Percentiles rank a stretch among this genome's conserved stretches.
Conservation (phyloP, 2,113 vertebrate genomes). For the Caranx ignobilis region DNA sequence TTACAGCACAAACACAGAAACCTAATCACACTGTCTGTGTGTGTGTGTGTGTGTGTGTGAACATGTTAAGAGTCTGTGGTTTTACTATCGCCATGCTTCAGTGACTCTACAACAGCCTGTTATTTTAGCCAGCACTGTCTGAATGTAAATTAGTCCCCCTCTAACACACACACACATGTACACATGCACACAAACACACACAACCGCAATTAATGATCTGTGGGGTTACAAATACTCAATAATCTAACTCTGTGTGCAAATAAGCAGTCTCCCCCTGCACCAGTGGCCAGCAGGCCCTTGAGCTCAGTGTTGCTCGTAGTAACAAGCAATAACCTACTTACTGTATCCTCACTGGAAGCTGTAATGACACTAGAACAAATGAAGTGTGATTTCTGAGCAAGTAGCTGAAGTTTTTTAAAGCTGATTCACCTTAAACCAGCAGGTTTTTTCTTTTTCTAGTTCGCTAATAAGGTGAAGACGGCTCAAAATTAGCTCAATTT, state of each 20-base stretch:
- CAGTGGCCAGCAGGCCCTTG: neutral
- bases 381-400: neutral
- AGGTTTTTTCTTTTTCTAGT: constrained; percentile 5
- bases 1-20: constrained; percentile 37
- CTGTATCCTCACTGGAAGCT: neutral
- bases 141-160: constrained; percentile 36
- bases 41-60: constrained; percentile 8
- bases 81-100: constrained; percentile 36
- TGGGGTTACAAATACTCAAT: constrained; percentile 35
- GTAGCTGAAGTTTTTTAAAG: neutral
- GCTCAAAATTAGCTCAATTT: neutral
- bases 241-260: constrained; percentile 24
- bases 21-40: constrained; percentile 7
- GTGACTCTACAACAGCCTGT: constrained; percentile 44
- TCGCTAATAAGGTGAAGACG: too few relatives aligned
- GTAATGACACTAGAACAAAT: constrained; percentile 6
- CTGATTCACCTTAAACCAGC: neutral
- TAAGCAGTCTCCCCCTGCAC: constrained; percentile 12
- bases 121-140: constrained; percentile 48
- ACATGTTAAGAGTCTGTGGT: constrained; percentile 48
- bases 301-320: neutral
- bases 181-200: constrained; percentile 20
- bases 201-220: constrained; percentile 34
- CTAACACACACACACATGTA: constrained; percentile 20
- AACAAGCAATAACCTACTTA: constrained; percentile 20